Evolutionary conservation across 1,140 invertebrate genomes (phyloP).

Genomic region (Lithobius niger): DNA sequence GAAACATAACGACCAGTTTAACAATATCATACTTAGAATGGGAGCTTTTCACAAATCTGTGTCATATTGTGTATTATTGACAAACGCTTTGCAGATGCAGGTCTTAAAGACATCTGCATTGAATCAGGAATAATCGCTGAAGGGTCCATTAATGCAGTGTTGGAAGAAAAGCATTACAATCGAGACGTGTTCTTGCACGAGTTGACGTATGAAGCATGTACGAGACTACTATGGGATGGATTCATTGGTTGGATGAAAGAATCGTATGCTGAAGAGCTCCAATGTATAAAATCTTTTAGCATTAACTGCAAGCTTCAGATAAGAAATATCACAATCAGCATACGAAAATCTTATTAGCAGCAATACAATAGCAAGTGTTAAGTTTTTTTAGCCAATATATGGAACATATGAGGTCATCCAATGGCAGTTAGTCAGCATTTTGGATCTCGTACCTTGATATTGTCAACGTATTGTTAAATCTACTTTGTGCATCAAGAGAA

Average conservation of each 20-base stretch:
- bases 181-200: too few relatives aligned
- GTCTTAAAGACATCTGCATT: neutral
- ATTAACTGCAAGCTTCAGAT: neutral
- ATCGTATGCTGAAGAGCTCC: neutral
- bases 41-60: too few relatives aligned
- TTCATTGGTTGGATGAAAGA: neutral
- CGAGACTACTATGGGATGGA: neutral
- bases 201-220: neutral
- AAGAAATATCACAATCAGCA: neutral
- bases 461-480: neutral
- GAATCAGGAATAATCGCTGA: too few relatives aligned
- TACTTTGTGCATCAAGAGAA: neutral
- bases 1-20: too few relatives aligned
- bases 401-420: too few relatives aligned
- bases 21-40: too few relatives aligned
- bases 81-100: neutral
- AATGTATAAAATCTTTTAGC: neutral
- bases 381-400: neutral
- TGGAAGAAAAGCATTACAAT: neutral
- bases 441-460: neutral
- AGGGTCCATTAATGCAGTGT: neutral
- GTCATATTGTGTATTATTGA: too few relatives aligned
- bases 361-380: neutral
- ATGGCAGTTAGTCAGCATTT: neutral
- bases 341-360: neutral